Base-by-base conservation (phyloP, 1,140 invertebrate genomes). In the Paracyclopina nana region DNA sequence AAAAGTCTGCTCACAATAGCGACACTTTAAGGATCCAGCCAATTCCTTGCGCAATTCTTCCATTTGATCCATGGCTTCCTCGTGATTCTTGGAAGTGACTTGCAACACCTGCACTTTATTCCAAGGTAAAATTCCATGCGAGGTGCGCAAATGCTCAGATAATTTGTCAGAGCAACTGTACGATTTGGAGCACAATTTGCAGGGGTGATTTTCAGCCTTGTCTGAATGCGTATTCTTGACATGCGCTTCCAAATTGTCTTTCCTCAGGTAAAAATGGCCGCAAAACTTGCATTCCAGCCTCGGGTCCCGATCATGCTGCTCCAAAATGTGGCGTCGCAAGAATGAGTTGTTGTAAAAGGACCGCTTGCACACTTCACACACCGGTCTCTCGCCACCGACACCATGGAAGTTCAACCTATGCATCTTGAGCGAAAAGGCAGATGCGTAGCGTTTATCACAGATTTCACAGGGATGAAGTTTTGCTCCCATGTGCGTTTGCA, bases 241-340 rank as follows among this genome's bases (percentile, higher is more conserved):
- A 28, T 48, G 45, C 14, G 16, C 20, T 3, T 48, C 45, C 4
- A 48, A 29, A 26, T 48, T 38, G 18, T 48, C 45, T 48, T 30
- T 48, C 3, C 45, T 24, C 9, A 48, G 45, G 27, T 28, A 48
- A 12, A 48, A 16, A 24, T 27, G 12, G 12, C 14, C n/a, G 22
- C 45, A 48, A 2, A 26, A n/a, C 16, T 27, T 12, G 27, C 45
- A 48, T 28, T 29, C 9, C 11, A 48, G 45, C n/a, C 45, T 24
- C 11, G 25, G 22, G 16, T 48, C 45, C 24, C 25, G 16, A 14
- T 12, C 9, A 31, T 48, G 45, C n/a, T 28, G 11, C 25, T 28
- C 25, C 25, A 48, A 16, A 29, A 48, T 27, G 18, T 48, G 45
- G 12, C 30, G 27, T 14, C 28, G 12, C 29, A 48, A 24, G 12